Percentiles rank a stretch among this genome's conserved stretches.
phyloP scores from a whole-genome alignment of 2,797 vertebrate species.

The Hypotaenidia okinawae region DNA sequence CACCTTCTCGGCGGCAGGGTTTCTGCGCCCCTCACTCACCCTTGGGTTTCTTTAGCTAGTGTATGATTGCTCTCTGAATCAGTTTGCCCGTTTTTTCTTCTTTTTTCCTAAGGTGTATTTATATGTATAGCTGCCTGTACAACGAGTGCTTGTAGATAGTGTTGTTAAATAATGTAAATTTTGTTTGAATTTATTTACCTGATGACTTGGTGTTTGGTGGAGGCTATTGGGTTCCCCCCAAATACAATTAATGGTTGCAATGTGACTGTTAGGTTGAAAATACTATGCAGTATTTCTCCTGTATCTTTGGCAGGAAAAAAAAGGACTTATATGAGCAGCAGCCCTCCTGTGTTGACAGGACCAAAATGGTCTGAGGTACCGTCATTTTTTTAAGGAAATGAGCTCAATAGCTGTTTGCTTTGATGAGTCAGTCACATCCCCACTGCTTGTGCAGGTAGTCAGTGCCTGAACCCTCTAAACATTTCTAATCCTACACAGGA shows the following conservation, averaged over 20 bases:
- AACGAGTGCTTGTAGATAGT: neutral
- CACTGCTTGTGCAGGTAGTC: neutral
- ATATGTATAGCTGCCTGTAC: too few relatives aligned
- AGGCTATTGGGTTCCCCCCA: neutral
- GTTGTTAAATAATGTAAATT: neutral
- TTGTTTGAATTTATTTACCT: neutral
- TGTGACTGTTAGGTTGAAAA: rapidly evolving
- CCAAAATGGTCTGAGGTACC: neutral
- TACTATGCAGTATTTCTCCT: neutral
- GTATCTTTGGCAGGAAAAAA: neutral
- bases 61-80: neutral
- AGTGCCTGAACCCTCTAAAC: neutral
- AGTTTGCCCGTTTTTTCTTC: neutral
- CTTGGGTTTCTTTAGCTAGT: neutral
- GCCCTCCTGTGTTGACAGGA: neutral
- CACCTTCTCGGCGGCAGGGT: neutral
- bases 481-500: neutral
- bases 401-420: neutral
- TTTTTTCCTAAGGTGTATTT: neutral
- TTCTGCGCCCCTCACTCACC: neutral
- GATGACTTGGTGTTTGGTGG: neutral
- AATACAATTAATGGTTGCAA: neutral
- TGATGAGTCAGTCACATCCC: neutral
- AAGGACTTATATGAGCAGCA: rapidly evolving
- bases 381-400: neutral